Base-by-base conservation (phyloP, 2,113 vertebrate species). In the Procapra przewalskii region DNA sequence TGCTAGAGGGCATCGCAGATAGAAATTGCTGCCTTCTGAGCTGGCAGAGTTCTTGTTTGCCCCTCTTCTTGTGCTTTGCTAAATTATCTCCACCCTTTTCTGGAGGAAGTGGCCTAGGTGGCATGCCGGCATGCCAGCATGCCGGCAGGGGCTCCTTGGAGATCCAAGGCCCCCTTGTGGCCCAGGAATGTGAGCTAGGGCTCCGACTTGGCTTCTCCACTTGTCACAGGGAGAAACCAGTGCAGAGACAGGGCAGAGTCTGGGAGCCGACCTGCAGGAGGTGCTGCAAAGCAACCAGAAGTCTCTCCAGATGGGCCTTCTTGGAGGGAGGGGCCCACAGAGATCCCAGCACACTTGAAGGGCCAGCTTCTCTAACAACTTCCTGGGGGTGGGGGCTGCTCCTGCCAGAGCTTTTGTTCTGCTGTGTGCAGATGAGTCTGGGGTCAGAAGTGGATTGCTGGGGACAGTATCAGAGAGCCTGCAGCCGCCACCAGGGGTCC, bases 401-500 rank as follows among this genome's bases (percentile, higher is more conserved):
- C 21, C 4, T 0, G 13, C 33, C n/a, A 5, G n/a, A 36, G 59
- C 85, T 95, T 93, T 81, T 67, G 40, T 75, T 94, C 19, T 89
- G 27, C 27, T 23, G 33, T 11, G 3, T 29, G 43, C 19, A 33
- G 45, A 23, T 19, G 91, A 40, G 59, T n/a, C 50, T 43, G 86
- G 36, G 92, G 82, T 95, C 93, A 33, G 77, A 90, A 27, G 83
- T 33, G 62, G 43, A 80, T 55, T 79, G 48, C 86, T 48, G 90
- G 87, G 93, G 93, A 95, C 23, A 25, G 67, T 0, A 12, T 27
- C 55, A 0, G 19, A 55, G 27, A 84, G 57, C 48, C 71, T 21
- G 71, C 45, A 36, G 43, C 29, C 5, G 1, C 97, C 94, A 97
- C 97, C 96, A 97, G 97, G 97, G 93, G 88, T 93, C 98, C 90